A percentile compares a stretch with the other conserved stretches of the same genome.
phyloP scores from a whole-genome alignment of 2,888 invertebrate genomes.

The Idaea biselata region DNA sequence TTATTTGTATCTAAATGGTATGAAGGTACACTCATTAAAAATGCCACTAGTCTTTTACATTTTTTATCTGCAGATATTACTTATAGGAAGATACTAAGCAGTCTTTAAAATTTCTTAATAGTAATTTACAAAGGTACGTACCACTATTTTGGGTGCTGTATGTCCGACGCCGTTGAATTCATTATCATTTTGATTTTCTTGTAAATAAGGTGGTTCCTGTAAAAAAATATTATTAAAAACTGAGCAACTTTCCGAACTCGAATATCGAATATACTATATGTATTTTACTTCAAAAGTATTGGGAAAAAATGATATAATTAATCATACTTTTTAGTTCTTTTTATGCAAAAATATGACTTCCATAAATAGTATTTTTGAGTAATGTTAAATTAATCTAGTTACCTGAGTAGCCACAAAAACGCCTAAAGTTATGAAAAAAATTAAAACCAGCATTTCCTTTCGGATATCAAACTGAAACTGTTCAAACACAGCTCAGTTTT shows the following conservation, averaged over 20 bases:
- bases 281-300: too few relatives aligned
- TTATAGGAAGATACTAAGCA: too few relatives aligned
- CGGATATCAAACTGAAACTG: constrained; percentile 7
- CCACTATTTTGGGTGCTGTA: not conserved
- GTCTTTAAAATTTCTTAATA: too few relatives aligned
- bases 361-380: too few relatives aligned
- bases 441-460: constrained; percentile 5
- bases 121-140: not conserved
- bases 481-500: constrained; percentile 4
- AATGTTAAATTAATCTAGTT: constrained; percentile 1
- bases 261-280: too few relatives aligned
- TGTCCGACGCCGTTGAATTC: not conserved
- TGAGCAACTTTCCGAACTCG: too few relatives aligned
- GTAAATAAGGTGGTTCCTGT: constrained; percentile 20
- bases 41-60: too few relatives aligned
- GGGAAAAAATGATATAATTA: not conserved
- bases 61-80: too few relatives aligned
- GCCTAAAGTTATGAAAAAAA: constrained; percentile 12
- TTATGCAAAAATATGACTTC: not conserved
- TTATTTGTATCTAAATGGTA: too few relatives aligned
- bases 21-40: too few relatives aligned
- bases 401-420: not conserved
- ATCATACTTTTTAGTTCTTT: constrained; percentile 8
- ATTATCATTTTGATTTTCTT: constrained; percentile 6
- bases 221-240: constrained; percentile 1